Evolutionary conservation across 2,888 invertebrate genomes (phyloP).

Genomic region (Ornithoptera priamus): DNA sequence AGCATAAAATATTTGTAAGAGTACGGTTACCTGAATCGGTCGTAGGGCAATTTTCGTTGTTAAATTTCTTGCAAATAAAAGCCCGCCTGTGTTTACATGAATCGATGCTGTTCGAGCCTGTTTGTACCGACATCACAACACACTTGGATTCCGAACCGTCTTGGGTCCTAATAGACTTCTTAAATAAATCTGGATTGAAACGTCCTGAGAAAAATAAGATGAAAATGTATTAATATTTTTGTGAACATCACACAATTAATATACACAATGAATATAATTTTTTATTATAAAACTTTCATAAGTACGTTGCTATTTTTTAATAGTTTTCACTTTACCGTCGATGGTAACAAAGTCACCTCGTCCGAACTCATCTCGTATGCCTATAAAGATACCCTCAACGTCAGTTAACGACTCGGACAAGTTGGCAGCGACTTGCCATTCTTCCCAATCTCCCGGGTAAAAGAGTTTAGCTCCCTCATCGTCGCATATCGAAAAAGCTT

Average conservation of each 20-base stretch:
- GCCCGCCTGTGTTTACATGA: conserved; percentile 30
- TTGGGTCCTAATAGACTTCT: background rate
- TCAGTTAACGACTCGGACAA: conserved; percentile 27
- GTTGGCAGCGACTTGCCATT: conserved; percentile 45
- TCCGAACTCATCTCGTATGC: conserved; percentile 45
- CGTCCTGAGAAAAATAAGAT: conserved; percentile 19
- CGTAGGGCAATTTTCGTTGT: conserved; percentile 37
- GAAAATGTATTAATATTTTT: background rate
- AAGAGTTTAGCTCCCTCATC: conserved; percentile 50
- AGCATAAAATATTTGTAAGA: background rate
- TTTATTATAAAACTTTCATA: background rate
- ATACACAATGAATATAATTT: background rate
- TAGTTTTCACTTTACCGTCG: conserved; percentile 42
- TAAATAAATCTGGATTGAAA: conserved; percentile 18
- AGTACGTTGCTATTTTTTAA: background rate
- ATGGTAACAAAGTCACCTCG: conserved; percentile 50
- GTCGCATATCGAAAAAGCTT: conserved; percentile 45
- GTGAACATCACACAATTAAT: background rate
- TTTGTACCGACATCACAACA: conserved; percentile 31
- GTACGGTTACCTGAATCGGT: conserved; percentile 34
- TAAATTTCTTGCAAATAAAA: conserved; percentile 38
- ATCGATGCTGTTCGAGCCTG: conserved; percentile 27
- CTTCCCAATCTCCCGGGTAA: conserved; percentile 43
- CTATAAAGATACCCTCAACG: conserved; percentile 43
- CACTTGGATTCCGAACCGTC: conserved; percentile 10